A percentile compares a stretch with the other conserved stretches of the same genome.
phyloP scores from a whole-genome alignment of 2,888 invertebrate genomes.

The Watsonalla binaria region DNA sequence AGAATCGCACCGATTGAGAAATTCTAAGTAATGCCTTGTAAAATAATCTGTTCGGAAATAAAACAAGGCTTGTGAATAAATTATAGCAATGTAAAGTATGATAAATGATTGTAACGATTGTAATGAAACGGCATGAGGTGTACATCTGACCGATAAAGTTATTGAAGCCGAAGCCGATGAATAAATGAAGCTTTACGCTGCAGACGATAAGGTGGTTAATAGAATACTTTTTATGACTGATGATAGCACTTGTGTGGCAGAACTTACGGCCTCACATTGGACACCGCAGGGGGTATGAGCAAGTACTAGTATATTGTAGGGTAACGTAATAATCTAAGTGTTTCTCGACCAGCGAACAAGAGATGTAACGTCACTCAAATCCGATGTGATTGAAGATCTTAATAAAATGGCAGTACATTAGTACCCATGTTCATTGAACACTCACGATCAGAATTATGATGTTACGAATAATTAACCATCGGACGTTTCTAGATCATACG shows the following conservation, averaged over 20 bases:
- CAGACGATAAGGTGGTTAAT: constrained; percentile 35
- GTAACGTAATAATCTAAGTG: constrained; percentile 72
- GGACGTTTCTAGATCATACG: constrained; percentile 60
- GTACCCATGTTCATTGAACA: constrained; percentile 63
- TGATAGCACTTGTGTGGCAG: constrained; percentile 47
- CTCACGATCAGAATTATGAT: constrained; percentile 71
- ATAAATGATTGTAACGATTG: constrained; percentile 72
- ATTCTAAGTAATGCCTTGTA: constrained; percentile 66
- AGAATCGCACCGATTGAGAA: constrained; percentile 67
- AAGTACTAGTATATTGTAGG: constrained; percentile 68
- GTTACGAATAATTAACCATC: constrained; percentile 71
- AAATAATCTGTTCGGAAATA: constrained; percentile 62
- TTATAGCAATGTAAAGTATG: constrained; percentile 76
- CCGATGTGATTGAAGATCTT: constrained; percentile 22
- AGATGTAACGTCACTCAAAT: constrained; percentile 25
- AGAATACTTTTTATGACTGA: constrained; percentile 29
- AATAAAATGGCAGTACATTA: constrained; percentile 41
- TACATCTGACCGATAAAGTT: constrained; percentile 47
- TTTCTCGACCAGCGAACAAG: constrained; percentile 55
- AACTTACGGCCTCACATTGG: constrained; percentile 67
- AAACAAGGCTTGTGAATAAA: constrained; percentile 73
- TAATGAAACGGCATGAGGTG: constrained; percentile 68
- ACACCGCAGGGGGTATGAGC: constrained; percentile 71
- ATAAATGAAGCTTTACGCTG: constrained; percentile 22
- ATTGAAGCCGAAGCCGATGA: constrained; percentile 3